phyloP scores from a whole-genome alignment of 2,888 invertebrate species.

The Sinopyrophorus schimmeli region DNA sequence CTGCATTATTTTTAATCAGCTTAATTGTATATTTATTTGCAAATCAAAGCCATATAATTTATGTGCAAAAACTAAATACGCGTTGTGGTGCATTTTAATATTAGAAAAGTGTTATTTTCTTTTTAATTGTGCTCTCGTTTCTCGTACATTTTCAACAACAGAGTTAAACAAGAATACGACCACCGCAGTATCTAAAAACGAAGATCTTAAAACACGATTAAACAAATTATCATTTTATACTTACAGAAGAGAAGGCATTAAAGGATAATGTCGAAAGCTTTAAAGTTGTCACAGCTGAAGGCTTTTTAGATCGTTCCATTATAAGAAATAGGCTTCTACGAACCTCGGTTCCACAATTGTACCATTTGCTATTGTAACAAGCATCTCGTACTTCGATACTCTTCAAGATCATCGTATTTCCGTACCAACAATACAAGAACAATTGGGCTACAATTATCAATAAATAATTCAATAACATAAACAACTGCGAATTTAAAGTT shows the following conservation, averaged over 20 bases:
- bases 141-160: conserved; percentile 8
- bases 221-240: background rate
- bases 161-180: conserved; percentile 17
- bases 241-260: conserved; percentile 19
- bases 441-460: background rate
- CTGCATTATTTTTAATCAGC: too few relatives aligned
- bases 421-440: conserved; percentile 21
- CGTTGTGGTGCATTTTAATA: too few relatives aligned
- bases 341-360: conserved; percentile 15
- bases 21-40: too few relatives aligned
- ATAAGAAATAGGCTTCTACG: conserved; percentile 25
- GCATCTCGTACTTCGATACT: conserved; percentile 25
- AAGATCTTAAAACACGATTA: background rate
- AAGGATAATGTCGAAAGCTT: conserved; percentile 22
- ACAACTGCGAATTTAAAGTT: too few relatives aligned
- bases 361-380: conserved; percentile 30
- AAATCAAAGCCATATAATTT: too few relatives aligned
- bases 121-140: too few relatives aligned
- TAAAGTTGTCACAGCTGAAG: conserved; percentile 17
- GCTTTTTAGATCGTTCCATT: conserved; percentile 35
- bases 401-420: conserved; percentile 31
- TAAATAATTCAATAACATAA: conserved; percentile 6
- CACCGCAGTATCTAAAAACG: conserved; percentile 17
- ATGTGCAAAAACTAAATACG: too few relatives aligned
- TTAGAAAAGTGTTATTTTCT: too few relatives aligned